Percentiles rank a stretch among this genome's conserved stretches.
Conservation (phyloP, 2,888 invertebrate species). For the Chrysina gloriosa region DNA sequence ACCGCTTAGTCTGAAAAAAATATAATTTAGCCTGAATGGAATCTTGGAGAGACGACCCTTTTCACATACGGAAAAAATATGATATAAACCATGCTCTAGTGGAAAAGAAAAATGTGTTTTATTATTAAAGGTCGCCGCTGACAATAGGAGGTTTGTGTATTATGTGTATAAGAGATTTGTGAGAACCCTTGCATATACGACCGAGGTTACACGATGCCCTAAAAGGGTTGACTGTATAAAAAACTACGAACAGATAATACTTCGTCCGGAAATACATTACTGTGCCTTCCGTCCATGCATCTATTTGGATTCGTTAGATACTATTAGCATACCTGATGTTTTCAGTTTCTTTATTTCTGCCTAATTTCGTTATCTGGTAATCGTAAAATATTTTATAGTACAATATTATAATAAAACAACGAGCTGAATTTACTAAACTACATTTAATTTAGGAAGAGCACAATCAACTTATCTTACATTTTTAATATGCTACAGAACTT, state of each 20-base stretch:
- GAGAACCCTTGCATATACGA: conserved; percentile 48
- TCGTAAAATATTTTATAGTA: too few species aligned
- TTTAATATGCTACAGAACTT: too few species aligned
- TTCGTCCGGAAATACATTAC: conserved; percentile 34
- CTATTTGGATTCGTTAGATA: not conserved
- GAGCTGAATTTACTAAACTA: too few species aligned
- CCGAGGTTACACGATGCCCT: conserved; percentile 52
- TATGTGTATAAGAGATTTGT: conserved; percentile 56
- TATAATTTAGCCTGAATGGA: conserved; percentile 59
- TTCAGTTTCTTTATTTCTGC: not conserved
- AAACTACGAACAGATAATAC: conserved; percentile 48
- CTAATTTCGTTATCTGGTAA: too few species aligned
- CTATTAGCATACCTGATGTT: not conserved
- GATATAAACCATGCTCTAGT: conserved; percentile 67
- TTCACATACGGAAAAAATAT: conserved; percentile 62
- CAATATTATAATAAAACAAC: too few species aligned
- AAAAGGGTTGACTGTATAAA: conserved; percentile 51
- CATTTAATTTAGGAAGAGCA: too few species aligned
- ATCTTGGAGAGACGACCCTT: conserved; percentile 58
- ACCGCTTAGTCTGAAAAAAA: conserved; percentile 54
- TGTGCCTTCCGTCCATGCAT: not conserved
- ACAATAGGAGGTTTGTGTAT: conserved; percentile 63
- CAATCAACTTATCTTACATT: too few species aligned
- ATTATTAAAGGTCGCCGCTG: conserved; percentile 58
- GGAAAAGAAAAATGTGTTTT: conserved; percentile 67